phyloP scores from a whole-genome alignment of 2,797 vertebrate species.

The Parotocinclus haroldoi region DNA sequence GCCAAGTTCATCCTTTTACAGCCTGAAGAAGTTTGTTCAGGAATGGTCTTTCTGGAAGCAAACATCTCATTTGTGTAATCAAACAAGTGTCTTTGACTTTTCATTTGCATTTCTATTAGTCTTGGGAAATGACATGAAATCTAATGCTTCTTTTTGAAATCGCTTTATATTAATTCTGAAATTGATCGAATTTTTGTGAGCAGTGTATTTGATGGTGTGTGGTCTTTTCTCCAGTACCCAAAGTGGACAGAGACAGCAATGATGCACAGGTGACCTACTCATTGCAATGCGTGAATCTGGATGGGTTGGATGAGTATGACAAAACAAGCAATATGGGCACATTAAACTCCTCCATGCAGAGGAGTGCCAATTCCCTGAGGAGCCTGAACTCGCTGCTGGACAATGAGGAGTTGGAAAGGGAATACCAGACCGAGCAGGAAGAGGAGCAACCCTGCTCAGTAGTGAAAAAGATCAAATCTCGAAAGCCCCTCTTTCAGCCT shows the following conservation, averaged over 20 bases:
- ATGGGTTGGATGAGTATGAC: conserved; percentile 83
- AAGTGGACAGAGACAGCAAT: conserved; percentile 83
- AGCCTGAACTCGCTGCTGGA: conserved; percentile 81
- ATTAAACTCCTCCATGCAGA: conserved; percentile 91
- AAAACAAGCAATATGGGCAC: conserved; percentile 97
- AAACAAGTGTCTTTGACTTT: too few species aligned
- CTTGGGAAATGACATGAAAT: too few species aligned
- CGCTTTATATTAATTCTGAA: too few species aligned
- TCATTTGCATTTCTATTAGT: too few species aligned
- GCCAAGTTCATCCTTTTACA: too few species aligned
- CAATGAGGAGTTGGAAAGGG: conserved; percentile 59
- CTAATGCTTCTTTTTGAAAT: too few species aligned
- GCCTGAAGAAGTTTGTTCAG: too few species aligned
- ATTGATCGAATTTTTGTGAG: too few species aligned
- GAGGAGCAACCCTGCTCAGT: conserved; percentile 78
- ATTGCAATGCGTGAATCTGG: conserved; percentile 76
- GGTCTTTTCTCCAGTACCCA: conserved; percentile 73
- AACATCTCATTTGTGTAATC: too few species aligned
- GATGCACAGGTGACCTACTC: conserved; percentile 78
- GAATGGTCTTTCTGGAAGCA: too few species aligned
- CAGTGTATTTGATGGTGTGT: conserved; percentile 3
- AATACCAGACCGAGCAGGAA: conserved; percentile 55
- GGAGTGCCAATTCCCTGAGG: conserved; percentile 85
- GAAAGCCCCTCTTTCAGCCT: conserved; percentile 37
- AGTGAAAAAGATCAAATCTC: conserved; percentile 88